Evolutionary conservation across 2,113 vertebrate genomes (phyloP).

Genomic region (Coregonus clupeaformis): DNA sequence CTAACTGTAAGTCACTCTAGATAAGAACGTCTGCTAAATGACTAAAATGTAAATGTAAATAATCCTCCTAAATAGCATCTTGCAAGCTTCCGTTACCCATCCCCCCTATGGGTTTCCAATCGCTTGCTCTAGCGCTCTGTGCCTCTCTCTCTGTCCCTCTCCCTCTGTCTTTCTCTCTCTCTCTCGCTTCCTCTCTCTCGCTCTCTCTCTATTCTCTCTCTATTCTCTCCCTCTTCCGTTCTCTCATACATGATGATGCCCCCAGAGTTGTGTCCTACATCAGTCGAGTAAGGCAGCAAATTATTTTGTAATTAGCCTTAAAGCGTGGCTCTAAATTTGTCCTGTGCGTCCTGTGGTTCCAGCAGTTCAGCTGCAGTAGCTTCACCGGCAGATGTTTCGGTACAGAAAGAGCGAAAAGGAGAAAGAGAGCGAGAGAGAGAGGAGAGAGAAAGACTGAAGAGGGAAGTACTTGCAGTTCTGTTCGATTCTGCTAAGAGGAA

Average conservation of each 20-base stretch:
- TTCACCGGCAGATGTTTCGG: slow-evolving; percentile 24
- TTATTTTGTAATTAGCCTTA: slow-evolving; percentile 48
- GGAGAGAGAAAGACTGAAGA: slow-evolving; percentile 24
- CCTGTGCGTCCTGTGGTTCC: slow-evolving; percentile 16
- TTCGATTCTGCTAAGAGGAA: slow-evolving; percentile 75
- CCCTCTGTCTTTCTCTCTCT: background rate
- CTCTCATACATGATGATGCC: slow-evolving; percentile 9
- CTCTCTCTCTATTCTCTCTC: background rate
- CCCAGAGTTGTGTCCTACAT: slow-evolving; percentile 61
- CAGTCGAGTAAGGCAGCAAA: slow-evolving; percentile 35
- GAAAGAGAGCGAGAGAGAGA: slow-evolving; percentile 20
- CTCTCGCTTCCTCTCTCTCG: background rate
- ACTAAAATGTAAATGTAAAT: too few species aligned
- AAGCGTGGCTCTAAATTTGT: slow-evolving; percentile 25
- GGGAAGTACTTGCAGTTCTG: slow-evolving; percentile 71
- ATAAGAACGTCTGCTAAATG: too few species aligned
- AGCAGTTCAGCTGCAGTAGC: slow-evolving; percentile 35
- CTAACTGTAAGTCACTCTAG: too few species aligned
- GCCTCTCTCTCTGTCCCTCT: background rate
- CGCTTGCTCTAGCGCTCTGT: background rate
- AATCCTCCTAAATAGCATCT: too few species aligned
- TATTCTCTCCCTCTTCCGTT: background rate
- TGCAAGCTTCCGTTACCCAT: too few species aligned
- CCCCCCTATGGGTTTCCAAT: too few species aligned
- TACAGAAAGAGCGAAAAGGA: slow-evolving; percentile 16